phyloP scores from a whole-genome alignment of 2,888 invertebrate genomes.

The Hipparchia semele region DNA sequence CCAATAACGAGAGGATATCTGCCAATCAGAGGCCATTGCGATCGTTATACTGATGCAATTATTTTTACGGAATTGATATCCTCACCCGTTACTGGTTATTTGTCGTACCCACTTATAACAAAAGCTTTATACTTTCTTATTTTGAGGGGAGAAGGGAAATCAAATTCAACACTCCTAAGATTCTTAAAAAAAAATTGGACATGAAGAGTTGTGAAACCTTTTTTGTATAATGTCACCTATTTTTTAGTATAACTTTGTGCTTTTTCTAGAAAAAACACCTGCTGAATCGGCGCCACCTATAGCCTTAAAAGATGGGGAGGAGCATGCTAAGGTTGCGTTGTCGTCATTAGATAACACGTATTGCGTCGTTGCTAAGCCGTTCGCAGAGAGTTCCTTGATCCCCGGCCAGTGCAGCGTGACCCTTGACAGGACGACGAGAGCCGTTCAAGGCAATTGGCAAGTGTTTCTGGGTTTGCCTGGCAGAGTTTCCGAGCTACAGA shows the following conservation, averaged over 20 bases:
- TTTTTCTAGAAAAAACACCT: constrained; percentile 29
- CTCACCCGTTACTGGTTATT: no score
- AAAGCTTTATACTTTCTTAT: no score
- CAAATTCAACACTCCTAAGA: no score
- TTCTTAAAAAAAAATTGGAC: no score
- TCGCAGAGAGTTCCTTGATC: constrained; percentile 65
- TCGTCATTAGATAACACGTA: constrained; percentile 61
- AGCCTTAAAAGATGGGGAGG: constrained; percentile 59
- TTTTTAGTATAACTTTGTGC: background rate
- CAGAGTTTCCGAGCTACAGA: constrained; percentile 62
- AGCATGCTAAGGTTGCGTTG: constrained; percentile 53
- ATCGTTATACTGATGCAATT: no score
- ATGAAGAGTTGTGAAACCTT: no score
- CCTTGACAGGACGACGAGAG: constrained; percentile 65
- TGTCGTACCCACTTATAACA: no score
- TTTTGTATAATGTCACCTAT: background rate
- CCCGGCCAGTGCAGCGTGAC: constrained; percentile 69
- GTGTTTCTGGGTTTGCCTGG: constrained; percentile 72
- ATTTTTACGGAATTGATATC: no score
- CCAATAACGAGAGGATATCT: no score
- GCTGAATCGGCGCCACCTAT: constrained; percentile 53
- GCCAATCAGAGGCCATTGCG: no score
- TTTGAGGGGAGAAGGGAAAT: no score
- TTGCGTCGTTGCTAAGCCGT: constrained; percentile 69
- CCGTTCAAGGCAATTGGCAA: constrained; percentile 75